Percentiles rank a stretch among this genome's conserved stretches.
Evolutionary conservation across 2,797 vertebrate genomes (phyloP).

Genomic region (Corythornis leucogaster): DNA sequence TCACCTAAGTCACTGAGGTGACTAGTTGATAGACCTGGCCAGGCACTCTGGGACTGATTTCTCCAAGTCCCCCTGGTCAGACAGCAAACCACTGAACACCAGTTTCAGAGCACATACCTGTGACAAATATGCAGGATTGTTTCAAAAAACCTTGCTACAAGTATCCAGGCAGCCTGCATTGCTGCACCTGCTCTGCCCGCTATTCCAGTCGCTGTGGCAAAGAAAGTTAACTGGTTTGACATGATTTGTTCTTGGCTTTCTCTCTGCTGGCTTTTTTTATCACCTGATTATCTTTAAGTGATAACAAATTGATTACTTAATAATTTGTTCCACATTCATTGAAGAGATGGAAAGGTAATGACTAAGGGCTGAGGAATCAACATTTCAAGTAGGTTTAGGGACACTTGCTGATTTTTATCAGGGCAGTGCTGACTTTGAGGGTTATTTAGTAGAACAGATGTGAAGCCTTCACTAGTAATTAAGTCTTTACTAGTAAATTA

Average conservation of each 20-base stretch:
- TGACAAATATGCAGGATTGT: neutral
- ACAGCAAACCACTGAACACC: neutral
- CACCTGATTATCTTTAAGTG: neutral
- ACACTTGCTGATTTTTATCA: constrained; percentile 43
- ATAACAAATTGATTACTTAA: constrained; percentile 35
- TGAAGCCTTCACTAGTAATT: constrained; percentile 35
- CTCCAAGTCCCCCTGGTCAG: neutral
- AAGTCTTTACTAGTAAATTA: constrained; percentile 50
- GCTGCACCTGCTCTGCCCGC: neutral
- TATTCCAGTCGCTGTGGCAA: neutral
- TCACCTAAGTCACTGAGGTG: neutral
- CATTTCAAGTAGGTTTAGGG: neutral
- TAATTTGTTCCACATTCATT: neutral
- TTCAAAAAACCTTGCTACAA: neutral
- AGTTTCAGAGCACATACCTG: neutral
- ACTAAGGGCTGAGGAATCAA: neutral
- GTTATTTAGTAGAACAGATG: constrained; percentile 36
- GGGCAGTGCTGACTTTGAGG: neutral
- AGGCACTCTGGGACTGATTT: neutral
- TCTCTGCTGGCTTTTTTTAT: constrained; percentile 14
- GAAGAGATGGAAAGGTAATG: neutral
- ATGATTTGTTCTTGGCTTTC: neutral
- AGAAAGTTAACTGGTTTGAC: neutral
- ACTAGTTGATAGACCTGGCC: neutral
- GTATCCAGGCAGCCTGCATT: neutral